Evolutionary conservation across 1,140 invertebrate genomes (phyloP).

Genomic region (Conus ventricosus): DNA sequence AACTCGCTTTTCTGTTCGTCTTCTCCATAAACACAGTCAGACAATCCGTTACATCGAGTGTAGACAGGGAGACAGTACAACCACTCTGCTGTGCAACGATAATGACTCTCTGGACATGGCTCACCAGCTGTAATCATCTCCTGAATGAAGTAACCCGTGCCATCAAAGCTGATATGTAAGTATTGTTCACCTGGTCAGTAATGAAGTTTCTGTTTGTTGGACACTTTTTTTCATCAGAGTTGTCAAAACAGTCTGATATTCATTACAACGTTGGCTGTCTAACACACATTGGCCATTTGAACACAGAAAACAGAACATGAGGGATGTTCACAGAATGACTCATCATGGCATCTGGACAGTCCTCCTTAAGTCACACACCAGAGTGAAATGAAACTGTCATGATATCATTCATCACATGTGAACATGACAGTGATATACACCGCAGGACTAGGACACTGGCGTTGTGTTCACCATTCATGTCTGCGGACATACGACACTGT

Average conservation of each 20-base stretch:
- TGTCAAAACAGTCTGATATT: not conserved
- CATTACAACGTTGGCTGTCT: not conserved
- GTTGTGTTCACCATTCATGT: too few relatives aligned
- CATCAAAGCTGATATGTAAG: not conserved
- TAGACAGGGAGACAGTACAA: conserved; percentile 6
- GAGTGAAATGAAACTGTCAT: not conserved
- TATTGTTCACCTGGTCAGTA: not conserved
- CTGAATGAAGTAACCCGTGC: not conserved
- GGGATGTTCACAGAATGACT: not conserved
- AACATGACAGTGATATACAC: too few relatives aligned
- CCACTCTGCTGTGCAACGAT: not conserved
- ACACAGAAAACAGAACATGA: not conserved
- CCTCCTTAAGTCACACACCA: not conserved
- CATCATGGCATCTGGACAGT: not conserved
- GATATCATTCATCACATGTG: too few relatives aligned
- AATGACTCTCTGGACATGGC: conserved; percentile 25
- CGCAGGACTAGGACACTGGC: too few relatives aligned
- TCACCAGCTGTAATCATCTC: not conserved
- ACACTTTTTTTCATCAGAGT: not conserved
- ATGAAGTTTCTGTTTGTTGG: not conserved
- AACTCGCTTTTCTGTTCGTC: not conserved
- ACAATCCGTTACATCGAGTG: conserved; percentile 19
- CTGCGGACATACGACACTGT: too few relatives aligned
- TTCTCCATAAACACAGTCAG: conserved; percentile 5
- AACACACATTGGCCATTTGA: not conserved